Conservation (phyloP, 35 echinoderm and acorn worm species). For the Holothuria glaberrima region DNA sequence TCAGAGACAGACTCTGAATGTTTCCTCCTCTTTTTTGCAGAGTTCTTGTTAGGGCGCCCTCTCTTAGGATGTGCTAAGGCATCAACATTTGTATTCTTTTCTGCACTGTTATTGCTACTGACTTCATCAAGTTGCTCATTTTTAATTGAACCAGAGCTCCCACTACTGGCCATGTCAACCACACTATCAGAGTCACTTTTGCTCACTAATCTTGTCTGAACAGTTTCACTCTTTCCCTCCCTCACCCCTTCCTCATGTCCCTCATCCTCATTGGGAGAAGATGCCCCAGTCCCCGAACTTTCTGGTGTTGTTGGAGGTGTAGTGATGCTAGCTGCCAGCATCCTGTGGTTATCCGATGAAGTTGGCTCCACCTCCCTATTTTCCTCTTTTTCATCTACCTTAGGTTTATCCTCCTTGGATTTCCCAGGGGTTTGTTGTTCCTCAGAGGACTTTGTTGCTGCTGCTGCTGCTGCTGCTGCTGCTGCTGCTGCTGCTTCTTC, state of each 20-base stretch:
- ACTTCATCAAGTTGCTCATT: conserved; percentile 15
- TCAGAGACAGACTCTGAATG: conserved; percentile 54
- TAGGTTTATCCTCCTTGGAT: background rate
- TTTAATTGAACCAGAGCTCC: background rate
- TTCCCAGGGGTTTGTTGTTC: conserved; percentile 25
- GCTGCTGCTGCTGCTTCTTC: conserved; percentile 38
- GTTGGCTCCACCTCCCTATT: background rate
- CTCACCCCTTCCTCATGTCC: conserved; percentile 22
- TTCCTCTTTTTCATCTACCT: conserved; percentile 46
- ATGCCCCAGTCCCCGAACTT: conserved; percentile 59
- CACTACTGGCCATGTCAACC: conserved; percentile 73
- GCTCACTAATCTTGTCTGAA: conserved; percentile 53
- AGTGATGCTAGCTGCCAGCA: conserved; percentile 16
- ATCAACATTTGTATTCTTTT: background rate
- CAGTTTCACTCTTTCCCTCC: conserved; percentile 42
- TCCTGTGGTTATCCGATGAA: conserved; percentile 4
- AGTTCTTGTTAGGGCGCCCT: background rate
- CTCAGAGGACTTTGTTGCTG: conserved; percentile 17
- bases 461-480: conserved; percentile 33
- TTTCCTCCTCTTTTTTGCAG: conserved; percentile 72
- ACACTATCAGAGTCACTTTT: conserved; percentile 90
- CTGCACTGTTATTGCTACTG: background rate
- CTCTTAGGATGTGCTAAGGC: background rate
- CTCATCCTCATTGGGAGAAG: conserved; percentile 71
- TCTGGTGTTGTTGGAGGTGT: conserved; percentile 97